These are phyloP conservation scores for Myrmophylax atrothorax DNA, from an alignment of 2,113 vertebrate species.

Conservation along the genomic window DNA sequence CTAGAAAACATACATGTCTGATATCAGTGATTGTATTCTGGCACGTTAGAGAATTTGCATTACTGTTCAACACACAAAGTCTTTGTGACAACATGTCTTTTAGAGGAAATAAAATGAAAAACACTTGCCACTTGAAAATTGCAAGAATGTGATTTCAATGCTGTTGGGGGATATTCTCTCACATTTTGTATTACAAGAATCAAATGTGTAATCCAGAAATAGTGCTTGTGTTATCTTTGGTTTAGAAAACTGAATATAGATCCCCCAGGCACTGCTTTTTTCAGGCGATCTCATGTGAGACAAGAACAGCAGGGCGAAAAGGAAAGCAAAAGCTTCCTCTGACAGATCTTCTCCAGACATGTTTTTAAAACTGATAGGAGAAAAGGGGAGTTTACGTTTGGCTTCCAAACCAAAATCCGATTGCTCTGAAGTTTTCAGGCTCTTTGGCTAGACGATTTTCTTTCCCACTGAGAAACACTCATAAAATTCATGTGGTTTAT, in stretches of 20 bases:
- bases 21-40: conserved; percentile 11
- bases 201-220: conserved; percentile 49
- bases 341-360: conserved; percentile 44
- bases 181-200: conserved; percentile 35
- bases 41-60: conserved; percentile 43
- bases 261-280: conserved; percentile 67
- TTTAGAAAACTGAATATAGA: conserved; percentile 65
- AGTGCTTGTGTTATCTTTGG: conserved; percentile 60
- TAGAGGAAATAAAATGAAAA: conserved; percentile 64
- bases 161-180: conserved; percentile 55
- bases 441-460: conserved; percentile 12
- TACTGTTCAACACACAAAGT: conserved; percentile 53
- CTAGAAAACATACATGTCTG: conserved; percentile 48
- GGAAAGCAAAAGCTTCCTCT: conserved; percentile 50
- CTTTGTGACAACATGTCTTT: conserved; percentile 28
- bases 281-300: conserved; percentile 32
- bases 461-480: conserved; percentile 29
- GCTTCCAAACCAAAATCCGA: background rate
- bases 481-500: conserved; percentile 10
- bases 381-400: conserved; percentile 16
- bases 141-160: conserved; percentile 67
- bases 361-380: conserved; percentile 21
- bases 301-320: background rate
- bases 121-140: conserved; percentile 61
- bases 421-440: conserved; percentile 39